Evolutionary conservation across 2,797 vertebrate species (phyloP).

Genomic region (Gallinago nigripennis): DNA sequence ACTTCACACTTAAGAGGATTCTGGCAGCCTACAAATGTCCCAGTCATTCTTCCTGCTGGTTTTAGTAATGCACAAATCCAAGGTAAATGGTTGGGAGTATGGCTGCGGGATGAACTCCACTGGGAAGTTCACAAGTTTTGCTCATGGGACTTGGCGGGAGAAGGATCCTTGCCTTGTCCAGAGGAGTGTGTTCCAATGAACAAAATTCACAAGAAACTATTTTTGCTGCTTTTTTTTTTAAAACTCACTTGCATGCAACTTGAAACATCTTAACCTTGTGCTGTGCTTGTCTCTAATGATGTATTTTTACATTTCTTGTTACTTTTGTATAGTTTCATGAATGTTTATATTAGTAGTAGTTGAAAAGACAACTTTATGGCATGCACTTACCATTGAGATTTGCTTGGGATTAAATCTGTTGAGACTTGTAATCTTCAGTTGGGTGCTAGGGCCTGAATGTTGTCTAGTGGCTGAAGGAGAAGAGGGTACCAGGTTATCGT

Average conservation of each 20-base stretch:
- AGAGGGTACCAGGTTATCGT: background rate
- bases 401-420: background rate
- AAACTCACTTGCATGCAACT: background rate
- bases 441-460: background rate
- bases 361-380: background rate
- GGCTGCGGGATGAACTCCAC: background rate
- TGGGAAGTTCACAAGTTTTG: background rate
- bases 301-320: background rate
- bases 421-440: background rate
- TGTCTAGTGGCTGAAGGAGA: background rate
- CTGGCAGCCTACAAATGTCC: slow-evolving; percentile 30
- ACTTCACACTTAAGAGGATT: background rate
- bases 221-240: background rate
- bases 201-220: background rate
- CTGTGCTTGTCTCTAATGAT: background rate
- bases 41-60: background rate
- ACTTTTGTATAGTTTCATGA: background rate
- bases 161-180: background rate
- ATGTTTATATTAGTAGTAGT: background rate
- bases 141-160: background rate
- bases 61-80: background rate
- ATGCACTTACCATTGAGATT: background rate
- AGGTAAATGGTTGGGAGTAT: background rate
- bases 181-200: background rate
- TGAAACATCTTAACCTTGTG: background rate